Conservation (phyloP, 1,140 invertebrate species). For the Ectropis grisescens region DNA sequence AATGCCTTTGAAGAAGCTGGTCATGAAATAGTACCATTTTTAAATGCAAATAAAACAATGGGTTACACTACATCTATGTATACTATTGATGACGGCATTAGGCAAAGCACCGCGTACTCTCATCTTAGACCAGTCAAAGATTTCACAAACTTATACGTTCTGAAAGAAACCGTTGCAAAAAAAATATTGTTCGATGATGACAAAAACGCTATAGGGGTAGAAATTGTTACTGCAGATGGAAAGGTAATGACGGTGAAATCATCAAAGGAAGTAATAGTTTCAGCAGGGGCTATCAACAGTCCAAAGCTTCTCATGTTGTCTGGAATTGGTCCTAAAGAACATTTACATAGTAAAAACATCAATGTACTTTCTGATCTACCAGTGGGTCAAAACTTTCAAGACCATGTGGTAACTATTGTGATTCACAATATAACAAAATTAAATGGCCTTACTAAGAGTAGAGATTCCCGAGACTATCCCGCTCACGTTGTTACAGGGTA, state of each 20-base stretch:
- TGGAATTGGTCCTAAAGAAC: constrained; percentile 69
- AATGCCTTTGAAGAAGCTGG: constrained; percentile 22
- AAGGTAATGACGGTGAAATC: constrained; percentile 27
- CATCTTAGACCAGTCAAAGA: constrained; percentile 74
- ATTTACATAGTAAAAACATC: constrained; percentile 47
- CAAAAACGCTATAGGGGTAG: constrained; percentile 9
- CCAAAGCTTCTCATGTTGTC: constrained; percentile 72
- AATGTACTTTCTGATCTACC: constrained; percentile 58
- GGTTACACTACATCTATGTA: constrained; percentile 77
- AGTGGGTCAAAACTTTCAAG: constrained; percentile 73
- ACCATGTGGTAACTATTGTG: constrained; percentile 43
- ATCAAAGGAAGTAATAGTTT: constrained; percentile 73
- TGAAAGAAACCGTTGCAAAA: constrained; percentile 70
- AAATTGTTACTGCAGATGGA: constrained; percentile 9
- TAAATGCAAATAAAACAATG: constrained; percentile 78
- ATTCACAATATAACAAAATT: constrained; percentile 1
- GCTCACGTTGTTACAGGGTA: constrained; percentile 1
- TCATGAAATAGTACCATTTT: constrained; percentile 54
- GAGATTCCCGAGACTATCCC: not conserved
- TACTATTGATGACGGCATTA: constrained; percentile 78
- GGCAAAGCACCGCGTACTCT: constrained; percentile 81
- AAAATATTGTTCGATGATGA: constrained; percentile 66
- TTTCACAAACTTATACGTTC: constrained; percentile 77
- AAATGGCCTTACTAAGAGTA: not conserved
- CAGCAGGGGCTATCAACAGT: constrained; percentile 56